These are phyloP conservation scores for Acrocephalus scirpaceus DNA, from an alignment of 2,797 vertebrate genomes.

Conservation along the genomic window DNA sequence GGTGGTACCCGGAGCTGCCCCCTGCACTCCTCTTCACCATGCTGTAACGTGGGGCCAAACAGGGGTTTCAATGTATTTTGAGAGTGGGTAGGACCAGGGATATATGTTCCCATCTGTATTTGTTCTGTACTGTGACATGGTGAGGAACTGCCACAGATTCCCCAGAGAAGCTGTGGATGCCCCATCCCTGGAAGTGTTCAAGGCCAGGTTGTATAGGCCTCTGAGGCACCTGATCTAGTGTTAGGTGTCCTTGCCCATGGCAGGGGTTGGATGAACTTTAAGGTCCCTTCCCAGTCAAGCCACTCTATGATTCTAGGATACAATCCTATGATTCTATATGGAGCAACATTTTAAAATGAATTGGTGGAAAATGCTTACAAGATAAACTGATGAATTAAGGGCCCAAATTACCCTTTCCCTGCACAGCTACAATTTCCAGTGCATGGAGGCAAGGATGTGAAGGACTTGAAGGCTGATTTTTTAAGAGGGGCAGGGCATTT, in stretches of 20 bases:
- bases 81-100: not conserved
- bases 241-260: not conserved
- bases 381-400: not conserved
- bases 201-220: not conserved
- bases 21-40: fast-evolving
- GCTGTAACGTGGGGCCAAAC: not conserved
- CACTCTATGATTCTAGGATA: too few relatives aligned
- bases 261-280: not conserved
- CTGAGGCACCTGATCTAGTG: not conserved
- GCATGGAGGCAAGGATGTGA: not conserved
- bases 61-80: not conserved
- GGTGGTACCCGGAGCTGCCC: not conserved
- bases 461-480: not conserved
- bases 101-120: not conserved
- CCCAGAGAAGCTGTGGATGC: not conserved
- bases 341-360: not conserved
- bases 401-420: not conserved
- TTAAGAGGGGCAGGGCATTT: not conserved
- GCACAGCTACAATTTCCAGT: not conserved
- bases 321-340: not conserved
- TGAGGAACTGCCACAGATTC: not conserved
- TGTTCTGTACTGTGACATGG: not conserved
- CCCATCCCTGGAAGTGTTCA: not conserved
- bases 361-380: not conserved
- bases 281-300: not conserved